Evolutionary conservation across 2,888 invertebrate genomes (phyloP).

Genomic region (Drosophila paranaensis): DNA sequence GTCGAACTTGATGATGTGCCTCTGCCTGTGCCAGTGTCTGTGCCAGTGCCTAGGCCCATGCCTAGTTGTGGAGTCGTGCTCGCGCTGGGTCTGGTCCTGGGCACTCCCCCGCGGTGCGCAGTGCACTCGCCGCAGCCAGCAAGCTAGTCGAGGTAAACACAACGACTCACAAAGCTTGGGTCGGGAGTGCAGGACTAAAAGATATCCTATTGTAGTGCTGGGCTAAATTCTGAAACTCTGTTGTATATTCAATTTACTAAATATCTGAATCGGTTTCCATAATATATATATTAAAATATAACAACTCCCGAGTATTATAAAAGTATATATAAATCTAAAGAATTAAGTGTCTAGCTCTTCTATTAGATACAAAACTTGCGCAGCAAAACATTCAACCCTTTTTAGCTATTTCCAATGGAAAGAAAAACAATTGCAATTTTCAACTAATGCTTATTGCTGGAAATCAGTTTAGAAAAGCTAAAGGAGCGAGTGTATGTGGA

Average conservation of each 20-base stretch:
- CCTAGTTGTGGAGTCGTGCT: constrained; percentile 64
- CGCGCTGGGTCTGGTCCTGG: constrained; percentile 32
- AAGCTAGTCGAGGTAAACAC: constrained; percentile 5
- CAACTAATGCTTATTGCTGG: constrained; percentile 84
- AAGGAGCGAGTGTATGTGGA: constrained; percentile 52
- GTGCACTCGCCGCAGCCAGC: constrained; percentile 25
- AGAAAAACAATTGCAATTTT: constrained; percentile 82
- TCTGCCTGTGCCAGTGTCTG: constrained; percentile 64
- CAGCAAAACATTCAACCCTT: background rate
- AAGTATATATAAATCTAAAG: no score
- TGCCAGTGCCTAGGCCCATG: constrained; percentile 61
- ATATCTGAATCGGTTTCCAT: no score
- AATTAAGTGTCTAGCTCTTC: background rate
- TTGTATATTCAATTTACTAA: no score
- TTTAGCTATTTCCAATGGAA: background rate
- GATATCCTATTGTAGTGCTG: background rate
- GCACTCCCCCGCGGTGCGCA: constrained; percentile 76
- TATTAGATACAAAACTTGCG: background rate
- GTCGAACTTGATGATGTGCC: constrained; percentile 75
- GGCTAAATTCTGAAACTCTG: background rate
- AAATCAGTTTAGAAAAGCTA: constrained; percentile 82
- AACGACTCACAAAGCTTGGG: background rate
- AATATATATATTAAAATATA: no score
- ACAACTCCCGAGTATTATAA: no score
- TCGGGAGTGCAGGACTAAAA: background rate